Base-by-base conservation (phyloP, 2,797 vertebrate genomes). In the Darevskia mixta region DNA sequence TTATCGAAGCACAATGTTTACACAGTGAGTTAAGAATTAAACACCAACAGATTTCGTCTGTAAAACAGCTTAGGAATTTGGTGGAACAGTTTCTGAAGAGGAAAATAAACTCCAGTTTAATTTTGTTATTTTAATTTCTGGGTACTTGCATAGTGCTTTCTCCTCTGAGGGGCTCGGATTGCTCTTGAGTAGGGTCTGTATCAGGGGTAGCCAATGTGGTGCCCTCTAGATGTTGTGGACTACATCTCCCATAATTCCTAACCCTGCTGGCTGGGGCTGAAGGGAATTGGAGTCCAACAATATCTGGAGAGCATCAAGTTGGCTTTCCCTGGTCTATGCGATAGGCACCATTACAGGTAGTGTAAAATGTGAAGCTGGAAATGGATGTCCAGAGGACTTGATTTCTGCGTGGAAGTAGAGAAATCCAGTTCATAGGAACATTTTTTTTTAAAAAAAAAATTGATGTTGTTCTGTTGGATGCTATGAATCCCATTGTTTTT, bases 31-130 rank as follows among this genome's bases (percentile, higher is more conserved):
- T 41, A 49, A 75, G 94, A 87, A 94, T 93, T 87, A 38, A 83
- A 91, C 90, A 89, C 83, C 91, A 94, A 92, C 79, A 93, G 91
- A 93, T 94, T 94, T 93, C 89, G 90, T 92, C 93, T 78, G 86
- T 91, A 92, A 95, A 92, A 86, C 83, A 91, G 88, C 88, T 86
- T 86, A 92, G 88, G 93, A 92, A 83, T 95, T 95, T 95, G 92
- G 88, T 90, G 79, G 76, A 86, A 41, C 69, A 45, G 55, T 93
- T 81, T 88, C 49, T 87, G 71, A 88, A 88, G 87, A 41, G 77
- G 2, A 82, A 91, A 91, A 85, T 64, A 91, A 92, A 91, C 83
- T 91, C 75, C 8, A 23, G n/a, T 82, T 69, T 82, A 85, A 85
- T 85, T 85, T 81, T 87, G 86, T 90, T 88, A 72, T 69, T 90